A percentile compares a stretch with the other conserved stretches of the same genome.
Evolutionary conservation across 2,888 invertebrate genomes (phyloP).

Genomic region (Tridacna gigas): DNA sequence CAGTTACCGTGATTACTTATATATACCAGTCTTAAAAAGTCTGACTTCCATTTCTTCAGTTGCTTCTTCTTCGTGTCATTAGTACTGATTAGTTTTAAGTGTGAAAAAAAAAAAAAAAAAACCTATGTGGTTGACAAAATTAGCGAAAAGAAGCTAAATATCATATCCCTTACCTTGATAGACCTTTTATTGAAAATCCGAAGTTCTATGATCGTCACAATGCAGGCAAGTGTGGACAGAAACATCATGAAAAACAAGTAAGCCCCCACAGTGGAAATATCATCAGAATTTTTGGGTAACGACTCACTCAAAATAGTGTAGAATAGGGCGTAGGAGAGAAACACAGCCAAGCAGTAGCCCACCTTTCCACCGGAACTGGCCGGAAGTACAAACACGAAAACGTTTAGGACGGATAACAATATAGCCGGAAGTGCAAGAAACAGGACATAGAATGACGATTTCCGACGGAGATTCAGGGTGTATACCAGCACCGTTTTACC

Average conservation of each 20-base stretch:
- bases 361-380: constrained; percentile 61
- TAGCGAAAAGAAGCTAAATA: no score
- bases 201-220: constrained; percentile 58
- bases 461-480: constrained; percentile 50
- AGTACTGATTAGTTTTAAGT: no score
- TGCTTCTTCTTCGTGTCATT: no score
- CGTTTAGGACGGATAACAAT: constrained; percentile 52
- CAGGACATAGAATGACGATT: constrained; percentile 56
- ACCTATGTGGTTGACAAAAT: no score
- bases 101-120: no score
- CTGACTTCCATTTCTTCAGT: no score
- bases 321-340: constrained; percentile 62
- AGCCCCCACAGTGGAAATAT: constrained; percentile 55
- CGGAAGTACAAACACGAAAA: constrained; percentile 62
- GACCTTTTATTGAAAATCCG: constrained; percentile 53
- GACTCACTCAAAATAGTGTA: constrained; percentile 62
- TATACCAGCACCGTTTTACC: constrained; percentile 51
- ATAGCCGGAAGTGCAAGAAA: constrained; percentile 58
- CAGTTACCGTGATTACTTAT: no score
- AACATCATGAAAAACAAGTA: constrained; percentile 66
- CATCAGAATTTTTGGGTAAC: constrained; percentile 59
- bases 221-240: constrained; percentile 53
- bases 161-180: background rate
- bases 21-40: no score
- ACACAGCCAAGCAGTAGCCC: constrained; percentile 58